These are phyloP conservation scores for Syngnathus typhle DNA, from an alignment of 2,113 vertebrate species.

Conservation along the genomic window DNA sequence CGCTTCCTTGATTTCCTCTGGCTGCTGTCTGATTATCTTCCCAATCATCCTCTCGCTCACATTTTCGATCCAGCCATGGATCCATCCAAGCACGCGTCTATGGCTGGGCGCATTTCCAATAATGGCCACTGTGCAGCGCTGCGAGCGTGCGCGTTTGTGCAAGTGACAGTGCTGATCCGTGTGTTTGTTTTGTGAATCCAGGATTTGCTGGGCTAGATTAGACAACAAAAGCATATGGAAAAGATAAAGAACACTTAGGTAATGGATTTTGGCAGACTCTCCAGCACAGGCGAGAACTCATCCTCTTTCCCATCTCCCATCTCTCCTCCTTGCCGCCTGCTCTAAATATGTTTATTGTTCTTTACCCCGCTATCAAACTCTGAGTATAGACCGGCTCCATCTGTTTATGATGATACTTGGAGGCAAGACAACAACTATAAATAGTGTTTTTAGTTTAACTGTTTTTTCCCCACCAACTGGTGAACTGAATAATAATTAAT, in stretches of 20 bases:
- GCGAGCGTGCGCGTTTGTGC: constrained; percentile 23
- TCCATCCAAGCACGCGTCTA: constrained; percentile 7
- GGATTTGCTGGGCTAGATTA: constrained; percentile 82
- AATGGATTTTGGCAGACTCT: constrained; percentile 72
- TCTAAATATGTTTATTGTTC: constrained; percentile 63
- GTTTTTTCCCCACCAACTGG: not conserved
- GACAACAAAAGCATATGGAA: constrained; percentile 75
- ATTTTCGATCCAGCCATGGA: not conserved
- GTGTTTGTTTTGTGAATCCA: constrained; percentile 78
- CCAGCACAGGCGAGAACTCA: constrained; percentile 51
- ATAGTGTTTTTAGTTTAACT: not conserved
- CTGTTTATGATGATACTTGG: constrained; percentile 29
- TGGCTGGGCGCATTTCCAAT: constrained; percentile 26
- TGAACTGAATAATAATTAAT: not conserved
- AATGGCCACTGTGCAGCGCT: constrained; percentile 51
- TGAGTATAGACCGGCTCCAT: constrained; percentile 50
- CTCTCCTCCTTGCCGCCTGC: constrained; percentile 39
- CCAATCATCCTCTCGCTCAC: constrained; percentile 7
- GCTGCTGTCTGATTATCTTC: constrained; percentile 36
- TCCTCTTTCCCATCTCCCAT: constrained; percentile 54
- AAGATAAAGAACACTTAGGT: constrained; percentile 77
- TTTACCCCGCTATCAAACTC: constrained; percentile 10
- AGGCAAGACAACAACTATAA: not conserved
- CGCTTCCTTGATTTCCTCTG: constrained; percentile 27
- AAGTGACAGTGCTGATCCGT: constrained; percentile 53